Percentiles rank a stretch among this genome's conserved stretches.
phyloP scores from a whole-genome alignment of 2,888 invertebrate genomes.

The Sarcophaga carnaria region DNA sequence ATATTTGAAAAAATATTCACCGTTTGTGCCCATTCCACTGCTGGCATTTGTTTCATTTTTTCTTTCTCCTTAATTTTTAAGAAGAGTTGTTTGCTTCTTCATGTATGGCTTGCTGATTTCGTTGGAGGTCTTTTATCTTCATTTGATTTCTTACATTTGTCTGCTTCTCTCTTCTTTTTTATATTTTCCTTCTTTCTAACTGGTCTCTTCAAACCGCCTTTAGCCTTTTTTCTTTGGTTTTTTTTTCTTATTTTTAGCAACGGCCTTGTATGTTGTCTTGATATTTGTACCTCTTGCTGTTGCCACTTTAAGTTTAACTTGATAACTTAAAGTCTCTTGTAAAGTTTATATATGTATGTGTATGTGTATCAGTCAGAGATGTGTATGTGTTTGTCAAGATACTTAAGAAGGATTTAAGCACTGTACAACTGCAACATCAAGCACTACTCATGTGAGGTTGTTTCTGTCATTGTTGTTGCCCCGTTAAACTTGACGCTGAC shows the following conservation, averaged over 20 bases:
- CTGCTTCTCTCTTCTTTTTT: not conserved
- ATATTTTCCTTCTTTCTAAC: conserved; percentile 34
- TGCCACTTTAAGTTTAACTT: not conserved
- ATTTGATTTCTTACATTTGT: not conserved
- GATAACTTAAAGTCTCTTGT: conserved; percentile 33
- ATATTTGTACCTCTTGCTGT: conserved; percentile 45
- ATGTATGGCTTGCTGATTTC: conserved; percentile 51
- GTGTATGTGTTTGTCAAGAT: conserved; percentile 60
- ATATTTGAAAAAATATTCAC: not conserved
- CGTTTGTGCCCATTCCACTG: not conserved
- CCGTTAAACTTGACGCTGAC: conserved; percentile 54
- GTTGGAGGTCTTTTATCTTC: conserved; percentile 2
- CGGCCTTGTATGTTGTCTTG: conserved; percentile 7
- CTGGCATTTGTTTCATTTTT: conserved; percentile 3
- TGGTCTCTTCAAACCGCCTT: conserved; percentile 61
- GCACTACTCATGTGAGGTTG: conserved; percentile 70
- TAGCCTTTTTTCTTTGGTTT: conserved; percentile 39
- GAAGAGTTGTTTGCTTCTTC: conserved; percentile 56
- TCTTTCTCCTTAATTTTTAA: conserved; percentile 44
- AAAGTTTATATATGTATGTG: not conserved
- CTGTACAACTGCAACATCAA: conserved; percentile 69
- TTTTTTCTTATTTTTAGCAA: not conserved
- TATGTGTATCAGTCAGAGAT: not conserved
- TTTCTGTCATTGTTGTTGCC: conserved; percentile 72
- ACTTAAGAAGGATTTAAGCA: conserved; percentile 68